phyloP scores from a whole-genome alignment of 1,140 invertebrate genomes.

The Drosophila nannoptera region DNA sequence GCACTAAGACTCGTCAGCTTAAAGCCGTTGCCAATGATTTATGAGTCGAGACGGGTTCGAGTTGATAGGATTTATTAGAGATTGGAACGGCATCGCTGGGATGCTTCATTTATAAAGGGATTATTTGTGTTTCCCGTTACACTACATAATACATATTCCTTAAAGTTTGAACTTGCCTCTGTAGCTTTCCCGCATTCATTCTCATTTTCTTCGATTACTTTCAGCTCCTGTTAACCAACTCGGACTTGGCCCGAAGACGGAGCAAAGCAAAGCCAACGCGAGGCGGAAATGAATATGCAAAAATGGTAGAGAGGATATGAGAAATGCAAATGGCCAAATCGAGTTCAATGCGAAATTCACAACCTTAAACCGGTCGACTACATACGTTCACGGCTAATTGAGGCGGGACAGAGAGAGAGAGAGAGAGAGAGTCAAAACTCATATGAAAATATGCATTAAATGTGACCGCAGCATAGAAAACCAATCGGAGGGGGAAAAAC shows the following conservation, averaged over 20 bases:
- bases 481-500: slow-evolving; percentile 16
- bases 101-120: too few relatives aligned
- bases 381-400: slow-evolving; percentile 65
- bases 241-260: too few relatives aligned
- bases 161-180: too few relatives aligned
- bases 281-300: slow-evolving; percentile 74
- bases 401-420: slow-evolving; percentile 9
- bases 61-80: slow-evolving; percentile 46
- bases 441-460: slow-evolving; percentile 71
- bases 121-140: too few relatives aligned
- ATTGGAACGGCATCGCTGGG: slow-evolving; percentile 1
- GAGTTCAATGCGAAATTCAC: slow-evolving; percentile 60
- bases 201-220: too few relatives aligned
- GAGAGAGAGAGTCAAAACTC: slow-evolving; percentile 34
- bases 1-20: slow-evolving; percentile 54
- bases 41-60: slow-evolving; percentile 33
- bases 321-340: slow-evolving; percentile 74
- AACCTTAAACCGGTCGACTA: slow-evolving; percentile 34
- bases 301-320: slow-evolving; percentile 69
- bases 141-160: too few relatives aligned
- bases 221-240: too few relatives aligned
- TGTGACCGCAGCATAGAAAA: slow-evolving; percentile 67
- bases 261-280: slow-evolving; percentile 33
- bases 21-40: slow-evolving; percentile 61
- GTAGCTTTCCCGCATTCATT: too few relatives aligned